Evolutionary conservation across 2,113 vertebrate species (phyloP).

Genomic region (Megaleporinus macrocephalus): DNA sequence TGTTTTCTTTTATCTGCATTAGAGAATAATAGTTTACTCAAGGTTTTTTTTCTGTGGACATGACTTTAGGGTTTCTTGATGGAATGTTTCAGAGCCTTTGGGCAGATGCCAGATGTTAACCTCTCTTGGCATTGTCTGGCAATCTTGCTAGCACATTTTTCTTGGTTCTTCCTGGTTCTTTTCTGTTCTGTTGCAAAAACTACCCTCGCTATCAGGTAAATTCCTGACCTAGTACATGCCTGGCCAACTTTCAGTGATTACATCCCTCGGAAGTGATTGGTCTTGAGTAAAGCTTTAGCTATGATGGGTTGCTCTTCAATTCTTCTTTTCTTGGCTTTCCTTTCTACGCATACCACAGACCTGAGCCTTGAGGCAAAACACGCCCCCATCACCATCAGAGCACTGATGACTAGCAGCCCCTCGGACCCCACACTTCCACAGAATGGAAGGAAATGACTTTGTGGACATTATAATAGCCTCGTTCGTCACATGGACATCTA

Average conservation of each 20-base stretch:
- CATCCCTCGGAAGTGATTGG: slow-evolving; percentile 26
- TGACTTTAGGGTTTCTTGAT: neutral
- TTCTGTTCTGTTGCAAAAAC: neutral
- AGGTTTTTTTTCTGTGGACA: neutral
- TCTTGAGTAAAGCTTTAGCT: slow-evolving; percentile 27
- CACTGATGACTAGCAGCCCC: slow-evolving; percentile 11
- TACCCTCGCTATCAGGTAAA: slow-evolving; percentile 1
- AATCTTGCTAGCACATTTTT: neutral
- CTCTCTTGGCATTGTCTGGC: neutral
- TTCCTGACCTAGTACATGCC: neutral
- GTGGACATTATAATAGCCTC: slow-evolving; percentile 22
- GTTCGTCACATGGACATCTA: slow-evolving; percentile 34
- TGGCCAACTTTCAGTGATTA: slow-evolving; percentile 20
- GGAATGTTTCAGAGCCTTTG: neutral
- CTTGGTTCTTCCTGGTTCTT: neutral
- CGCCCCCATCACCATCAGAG: neutral
- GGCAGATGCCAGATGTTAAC: neutral
- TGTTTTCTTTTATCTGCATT: slow-evolving; percentile 23
- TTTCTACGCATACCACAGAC: neutral
- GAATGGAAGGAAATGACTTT: slow-evolving; percentile 32
- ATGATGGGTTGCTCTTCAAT: slow-evolving; percentile 6
- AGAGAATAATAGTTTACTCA: neutral
- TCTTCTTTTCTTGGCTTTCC: neutral
- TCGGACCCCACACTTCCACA: slow-evolving; percentile 11
- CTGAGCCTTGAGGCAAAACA: neutral